Conservation (phyloP, 2,888 invertebrate genomes). For the Amphipoea oculea region DNA sequence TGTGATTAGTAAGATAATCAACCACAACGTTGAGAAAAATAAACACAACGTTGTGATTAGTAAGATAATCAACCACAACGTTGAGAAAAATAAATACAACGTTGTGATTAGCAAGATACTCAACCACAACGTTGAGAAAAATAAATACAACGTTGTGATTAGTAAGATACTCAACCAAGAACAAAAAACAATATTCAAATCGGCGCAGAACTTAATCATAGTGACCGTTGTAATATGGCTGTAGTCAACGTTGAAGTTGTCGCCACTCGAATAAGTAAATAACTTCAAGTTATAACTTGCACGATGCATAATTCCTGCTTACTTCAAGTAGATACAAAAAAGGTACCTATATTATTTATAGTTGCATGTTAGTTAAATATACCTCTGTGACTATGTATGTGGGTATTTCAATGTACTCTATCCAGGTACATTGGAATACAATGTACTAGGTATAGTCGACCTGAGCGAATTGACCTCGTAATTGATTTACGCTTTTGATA, state of each 20-base stretch:
- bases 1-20: no score
- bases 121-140: background rate
- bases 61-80: no score
- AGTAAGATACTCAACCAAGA: background rate
- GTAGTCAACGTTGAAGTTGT: slow-evolving; percentile 1
- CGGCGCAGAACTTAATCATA: background rate
- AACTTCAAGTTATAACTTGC: slow-evolving; percentile 25
- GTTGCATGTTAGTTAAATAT: background rate
- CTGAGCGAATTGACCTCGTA: no score
- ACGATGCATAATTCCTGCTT: slow-evolving; percentile 21
- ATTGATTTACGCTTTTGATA: background rate
- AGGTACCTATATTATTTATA: slow-evolving; percentile 4
- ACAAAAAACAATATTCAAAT: background rate
- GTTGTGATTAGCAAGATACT: no score
- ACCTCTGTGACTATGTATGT: background rate
- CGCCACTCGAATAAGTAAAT: slow-evolving; percentile 29
- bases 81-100: no score
- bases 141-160: background rate
- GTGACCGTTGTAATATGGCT: background rate
- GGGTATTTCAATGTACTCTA: background rate
- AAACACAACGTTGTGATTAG: no score
- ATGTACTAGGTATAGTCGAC: background rate
- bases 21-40: no score
- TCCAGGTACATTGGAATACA: background rate
- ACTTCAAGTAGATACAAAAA: slow-evolving; percentile 11